Evolutionary conservation across 2,888 invertebrate genomes (phyloP), one percentile per base, ranked within the genome.

Genomic region (Drosophila engyochracea): DNA sequence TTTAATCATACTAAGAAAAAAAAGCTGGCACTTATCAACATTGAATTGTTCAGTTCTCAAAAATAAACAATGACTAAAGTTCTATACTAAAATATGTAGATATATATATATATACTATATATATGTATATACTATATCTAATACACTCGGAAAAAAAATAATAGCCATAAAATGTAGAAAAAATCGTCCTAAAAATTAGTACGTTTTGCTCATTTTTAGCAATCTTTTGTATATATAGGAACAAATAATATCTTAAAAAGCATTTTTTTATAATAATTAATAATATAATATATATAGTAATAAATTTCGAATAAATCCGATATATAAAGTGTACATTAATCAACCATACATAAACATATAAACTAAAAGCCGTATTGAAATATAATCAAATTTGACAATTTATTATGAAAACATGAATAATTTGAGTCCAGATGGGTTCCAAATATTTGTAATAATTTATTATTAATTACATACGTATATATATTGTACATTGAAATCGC

Each of bases 371-470:
- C 57, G 4, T 1, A 9, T 31, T 9, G 2, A 31, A 31, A 31
- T 31, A 9, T 31, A 31, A 31, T 22, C 12, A 25, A 47, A 22
- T 7, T 22, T 68, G 79, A 12, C 59, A 66, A 57, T 35, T 60
- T 41, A 67, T 76, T 67, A 67, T 47, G 33, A 30, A 63, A 39
- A 10, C 10, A 51, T 41, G 68, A 7, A 41, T 12, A 22, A 47
- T 14, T 12, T 41, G 1, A n/a, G 4, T 41, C 4, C 22, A 41
- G 12, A 5, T 22, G n/a, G 41, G 22, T 5, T n/a, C 2, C 12
- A 41, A 41, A 22, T 41, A 12, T n/a, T 12, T 12, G 2, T 4
- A 5, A 22, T 5, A 12, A 44, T 41, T 1, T 2, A 41, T 41
- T 4, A 22, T 22, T 12, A n/a, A n/a, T 12, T 22, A 44, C 5